Evolutionary conservation across 2,113 vertebrate species (phyloP), one percentile per base, ranked within the genome.

Genomic region (Brienomyrus brachyistius): DNA sequence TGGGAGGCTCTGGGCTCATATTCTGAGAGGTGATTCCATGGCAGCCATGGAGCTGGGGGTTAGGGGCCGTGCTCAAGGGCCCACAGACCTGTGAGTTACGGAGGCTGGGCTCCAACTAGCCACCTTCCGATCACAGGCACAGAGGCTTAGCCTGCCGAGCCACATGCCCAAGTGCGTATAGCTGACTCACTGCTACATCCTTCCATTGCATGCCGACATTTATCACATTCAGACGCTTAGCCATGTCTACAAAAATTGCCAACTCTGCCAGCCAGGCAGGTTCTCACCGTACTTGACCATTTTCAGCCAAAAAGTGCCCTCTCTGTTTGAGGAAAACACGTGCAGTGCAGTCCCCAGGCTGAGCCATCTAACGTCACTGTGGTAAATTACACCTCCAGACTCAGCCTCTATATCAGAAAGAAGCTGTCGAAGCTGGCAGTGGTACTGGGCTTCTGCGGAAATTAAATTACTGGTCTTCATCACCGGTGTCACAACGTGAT

Each of bases 161-260:
- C 17, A 4, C 54, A 59, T 0, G 21, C 1, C 6, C 6, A 50
- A 66, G 52, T n/a, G 40, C 40, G 2, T 47, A 10, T 21, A 88
- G 54, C 54, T 66, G 54, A 35, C 56, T 88, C 56, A 66, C 87
- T 0, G 11, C 54, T 66, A 56, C 23, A 40, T 70, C 40, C 4
- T 48, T 2, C 9, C 59, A 6, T 48, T 70, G 19, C 15, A 88
- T 2, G 87, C 87, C 35, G 9, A 45, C 43, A n/a, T 66, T 88
- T 6, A 88, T 59, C 56, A 43, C 59, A 50, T 88, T 74, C 88
- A 77, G 59, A 70, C 5, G 59, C 59, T 88, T 70, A n/a, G 87
- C 62, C 3, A 48, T 31, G 43, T 88, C 87, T 66, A 88, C 9
- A 4, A 88, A 88, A 48, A 70, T 70, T 31, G 52, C 56, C 87